Evolutionary conservation across 2,113 vertebrate species (phyloP).

Genomic region (Propithecus coquereli): DNA sequence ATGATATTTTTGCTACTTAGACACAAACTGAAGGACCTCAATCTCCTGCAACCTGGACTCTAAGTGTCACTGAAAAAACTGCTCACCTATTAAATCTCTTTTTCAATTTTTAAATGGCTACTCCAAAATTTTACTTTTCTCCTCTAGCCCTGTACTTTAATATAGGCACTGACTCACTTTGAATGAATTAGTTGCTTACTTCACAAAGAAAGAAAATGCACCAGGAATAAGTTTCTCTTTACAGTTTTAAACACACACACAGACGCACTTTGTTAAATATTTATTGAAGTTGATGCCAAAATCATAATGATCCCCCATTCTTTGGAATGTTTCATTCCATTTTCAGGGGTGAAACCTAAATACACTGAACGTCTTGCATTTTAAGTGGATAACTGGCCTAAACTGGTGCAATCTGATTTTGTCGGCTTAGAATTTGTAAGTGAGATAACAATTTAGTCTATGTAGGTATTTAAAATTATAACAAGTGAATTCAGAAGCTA

Average conservation of each 20-base stretch:
- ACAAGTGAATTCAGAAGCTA: not conserved
- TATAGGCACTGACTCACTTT: not conserved
- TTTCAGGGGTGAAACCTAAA: not conserved
- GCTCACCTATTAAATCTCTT: not conserved
- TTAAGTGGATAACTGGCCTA: not conserved
- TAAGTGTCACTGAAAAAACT: not conserved
- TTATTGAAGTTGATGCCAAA: not conserved
- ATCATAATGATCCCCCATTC: not conserved
- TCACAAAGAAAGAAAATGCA: not conserved
- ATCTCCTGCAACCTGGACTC: not conserved
- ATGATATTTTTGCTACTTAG: not conserved
- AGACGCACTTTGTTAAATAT: not conserved
- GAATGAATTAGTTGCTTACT: not conserved
- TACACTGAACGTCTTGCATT: not conserved
- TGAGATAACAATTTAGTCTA: not conserved
- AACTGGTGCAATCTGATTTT: not conserved
- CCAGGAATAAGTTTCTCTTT: not conserved
- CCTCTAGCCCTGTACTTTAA: not conserved
- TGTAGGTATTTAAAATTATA: not conserved
- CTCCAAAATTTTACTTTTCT: not conserved
- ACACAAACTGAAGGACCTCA: not conserved
- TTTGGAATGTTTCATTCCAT: not conserved
- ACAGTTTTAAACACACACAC: not conserved
- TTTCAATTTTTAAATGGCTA: not conserved
- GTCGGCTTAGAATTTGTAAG: not conserved